Evolutionary conservation across 2,797 vertebrate species (phyloP).

Genomic region (Eidolon dupreanum): DNA sequence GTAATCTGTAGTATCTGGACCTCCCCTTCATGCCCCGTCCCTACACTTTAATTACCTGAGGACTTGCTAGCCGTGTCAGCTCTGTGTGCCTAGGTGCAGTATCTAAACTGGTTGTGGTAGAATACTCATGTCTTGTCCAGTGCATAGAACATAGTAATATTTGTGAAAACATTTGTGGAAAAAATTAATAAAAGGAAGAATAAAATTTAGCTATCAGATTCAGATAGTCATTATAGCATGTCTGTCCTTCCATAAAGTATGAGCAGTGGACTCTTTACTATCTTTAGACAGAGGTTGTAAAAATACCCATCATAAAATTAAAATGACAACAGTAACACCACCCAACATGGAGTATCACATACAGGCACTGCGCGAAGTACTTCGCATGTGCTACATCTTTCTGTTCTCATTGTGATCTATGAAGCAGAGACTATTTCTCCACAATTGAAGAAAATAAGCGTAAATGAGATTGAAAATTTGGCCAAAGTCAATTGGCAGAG

Average conservation of each 20-base stretch:
- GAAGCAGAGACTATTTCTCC: not conserved
- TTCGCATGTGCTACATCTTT: not conserved
- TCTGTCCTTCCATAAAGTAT: not conserved
- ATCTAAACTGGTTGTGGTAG: not conserved
- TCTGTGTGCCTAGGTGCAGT: not conserved
- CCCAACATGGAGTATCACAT: not conserved
- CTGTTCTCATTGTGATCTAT: not conserved
- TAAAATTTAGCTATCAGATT: not conserved
- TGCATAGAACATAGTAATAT: not conserved
- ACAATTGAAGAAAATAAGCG: not conserved
- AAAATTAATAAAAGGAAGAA: not conserved
- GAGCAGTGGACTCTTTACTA: not conserved
- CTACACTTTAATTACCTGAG: not conserved
- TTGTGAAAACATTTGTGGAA: not conserved
- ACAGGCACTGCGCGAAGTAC: not conserved
- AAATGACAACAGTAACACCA: not conserved
- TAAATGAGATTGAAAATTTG: not conserved
- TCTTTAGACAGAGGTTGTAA: not conserved
- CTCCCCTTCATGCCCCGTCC: not conserved
- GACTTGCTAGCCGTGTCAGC: not conserved
- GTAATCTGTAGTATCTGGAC: not conserved
- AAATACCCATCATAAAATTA: not conserved
- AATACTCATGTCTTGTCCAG: not conserved
- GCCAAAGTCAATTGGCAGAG: not conserved
- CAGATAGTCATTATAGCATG: not conserved